These are phyloP conservation scores for Holacanthus passer DNA, from an alignment of 2,113 vertebrate species.

Conservation along the genomic window DNA sequence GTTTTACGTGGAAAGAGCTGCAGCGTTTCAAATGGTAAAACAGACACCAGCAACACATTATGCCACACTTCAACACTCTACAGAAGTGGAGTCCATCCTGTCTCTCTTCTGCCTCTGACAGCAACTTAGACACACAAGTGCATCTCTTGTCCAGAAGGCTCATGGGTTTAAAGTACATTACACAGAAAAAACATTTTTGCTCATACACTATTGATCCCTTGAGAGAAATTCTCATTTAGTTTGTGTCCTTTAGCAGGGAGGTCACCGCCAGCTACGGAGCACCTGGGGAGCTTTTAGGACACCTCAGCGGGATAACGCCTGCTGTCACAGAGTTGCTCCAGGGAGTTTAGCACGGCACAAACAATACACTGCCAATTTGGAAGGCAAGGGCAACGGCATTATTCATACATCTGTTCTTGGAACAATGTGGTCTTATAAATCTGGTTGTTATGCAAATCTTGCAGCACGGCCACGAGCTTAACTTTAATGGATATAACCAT, in stretches of 20 bases:
- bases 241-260: constrained; percentile 23
- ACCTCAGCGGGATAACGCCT: constrained; percentile 21
- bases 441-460: constrained; percentile 3
- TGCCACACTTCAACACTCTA: background rate
- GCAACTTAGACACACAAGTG: background rate
- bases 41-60: constrained; percentile 3
- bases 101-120: background rate
- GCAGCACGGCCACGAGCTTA: background rate
- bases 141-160: background rate
- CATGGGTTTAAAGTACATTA: constrained; percentile 3
- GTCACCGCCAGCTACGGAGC: constrained; percentile 36
- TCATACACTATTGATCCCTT: constrained; percentile 15
- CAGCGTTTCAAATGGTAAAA: background rate
- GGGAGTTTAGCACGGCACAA: constrained; percentile 10
- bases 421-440: constrained; percentile 17
- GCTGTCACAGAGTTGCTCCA: constrained; percentile 28
- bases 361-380: background rate
- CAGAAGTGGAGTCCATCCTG: background rate
- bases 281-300: constrained; percentile 47
- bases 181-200: background rate
- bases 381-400: constrained; percentile 35
- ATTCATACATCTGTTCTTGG: constrained; percentile 33
- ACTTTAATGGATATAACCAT: constrained; percentile 5
- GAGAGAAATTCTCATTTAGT: constrained; percentile 32
- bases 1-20: constrained; percentile 1